Evolutionary conservation across 37 sponge, comb jelly and placozoan species (phyloP).

Genomic region (Oopsacas minuta): DNA sequence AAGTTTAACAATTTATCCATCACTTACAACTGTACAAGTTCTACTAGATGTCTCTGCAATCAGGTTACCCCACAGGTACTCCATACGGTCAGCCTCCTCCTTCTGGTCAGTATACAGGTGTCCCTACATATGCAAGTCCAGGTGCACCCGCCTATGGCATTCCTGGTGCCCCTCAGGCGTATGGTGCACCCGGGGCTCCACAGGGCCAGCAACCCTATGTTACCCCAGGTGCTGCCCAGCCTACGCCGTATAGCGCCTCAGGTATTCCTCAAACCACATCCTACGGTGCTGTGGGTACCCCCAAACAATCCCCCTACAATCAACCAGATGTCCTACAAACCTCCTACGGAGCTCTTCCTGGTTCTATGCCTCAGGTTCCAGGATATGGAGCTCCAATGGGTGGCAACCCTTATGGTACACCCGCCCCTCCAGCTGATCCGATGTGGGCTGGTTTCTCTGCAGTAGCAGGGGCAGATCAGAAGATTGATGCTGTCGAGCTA

Average conservation of each 20-base stretch:
- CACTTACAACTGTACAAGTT: too few relatives aligned
- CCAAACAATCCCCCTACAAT: not conserved
- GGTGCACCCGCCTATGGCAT: not conserved
- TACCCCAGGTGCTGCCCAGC: not conserved
- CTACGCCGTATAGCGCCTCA: not conserved
- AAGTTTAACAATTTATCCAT: not conserved
- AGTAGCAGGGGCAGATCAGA: constrained; percentile 72
- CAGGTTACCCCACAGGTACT: not conserved
- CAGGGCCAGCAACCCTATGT: not conserved
- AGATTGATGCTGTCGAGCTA: constrained; percentile 76
- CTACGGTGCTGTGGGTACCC: not conserved
- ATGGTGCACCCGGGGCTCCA: not conserved
- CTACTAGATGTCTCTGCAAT: not conserved
- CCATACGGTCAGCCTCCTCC: not conserved
- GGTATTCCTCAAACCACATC: not conserved
- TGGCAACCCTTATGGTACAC: constrained; percentile 15
- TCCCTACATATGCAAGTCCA: not conserved
- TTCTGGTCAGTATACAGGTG: constrained; percentile 9
- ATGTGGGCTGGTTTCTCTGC: constrained; percentile 54
- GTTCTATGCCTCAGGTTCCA: not conserved
- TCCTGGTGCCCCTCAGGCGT: not conserved
- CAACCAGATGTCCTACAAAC: not conserved
- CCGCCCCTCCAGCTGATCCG: constrained; percentile 43
- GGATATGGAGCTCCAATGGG: not conserved
- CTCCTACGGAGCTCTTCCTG: not conserved